Base-by-base conservation (phyloP, 2,888 invertebrate genomes). In the Apamea monoglypha region DNA sequence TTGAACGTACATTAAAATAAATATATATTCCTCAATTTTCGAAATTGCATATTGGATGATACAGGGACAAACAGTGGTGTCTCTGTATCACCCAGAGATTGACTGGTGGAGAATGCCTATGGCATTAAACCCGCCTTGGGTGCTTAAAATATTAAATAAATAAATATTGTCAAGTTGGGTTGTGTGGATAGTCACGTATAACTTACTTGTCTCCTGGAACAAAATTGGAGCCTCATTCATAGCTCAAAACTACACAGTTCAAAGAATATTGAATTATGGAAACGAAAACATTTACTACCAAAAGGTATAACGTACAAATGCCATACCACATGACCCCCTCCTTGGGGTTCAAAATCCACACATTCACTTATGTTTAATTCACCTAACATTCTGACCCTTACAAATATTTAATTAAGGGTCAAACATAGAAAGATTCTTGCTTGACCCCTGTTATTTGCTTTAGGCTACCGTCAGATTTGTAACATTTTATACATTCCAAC, bases 371-470 rank as follows among this genome's bases (percentile, higher is more conserved):
- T 93, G 93, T 94, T 94, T 94, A 93, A 94, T 93, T 93, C 92
- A 94, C 93, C 89, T 92, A 75, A 91, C 92, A 92, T 92, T 91
- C 91, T 89, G 91, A 92, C 94, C 94, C 93, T 92, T 91, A 86
- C 89, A 93, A 93, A 94, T 95, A 95, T 95, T 95, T 95, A 95
- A 95, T 95, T 94, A 94, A 93, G 91, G 88, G 81, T 75, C 87
- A 85, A 87, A 84, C 82, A 88, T 80, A 87, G 89, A 89, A 89
- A 89, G 81, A 87, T 89, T 84, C 82, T 66, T 88, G 80, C 72
- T 80, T 86, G 83, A 85, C 89, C 89, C 81, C 74, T 76, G 84
- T 84, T 87, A 80, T 86, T 87, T 88, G 85, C 71, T 87, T 86
- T 67, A 81, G 86, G 64, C 40, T 61, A 69, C 67, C 71, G 70